Evolutionary conservation across 2,888 invertebrate species (phyloP).

Genomic region (Lomographa bimaculata): DNA sequence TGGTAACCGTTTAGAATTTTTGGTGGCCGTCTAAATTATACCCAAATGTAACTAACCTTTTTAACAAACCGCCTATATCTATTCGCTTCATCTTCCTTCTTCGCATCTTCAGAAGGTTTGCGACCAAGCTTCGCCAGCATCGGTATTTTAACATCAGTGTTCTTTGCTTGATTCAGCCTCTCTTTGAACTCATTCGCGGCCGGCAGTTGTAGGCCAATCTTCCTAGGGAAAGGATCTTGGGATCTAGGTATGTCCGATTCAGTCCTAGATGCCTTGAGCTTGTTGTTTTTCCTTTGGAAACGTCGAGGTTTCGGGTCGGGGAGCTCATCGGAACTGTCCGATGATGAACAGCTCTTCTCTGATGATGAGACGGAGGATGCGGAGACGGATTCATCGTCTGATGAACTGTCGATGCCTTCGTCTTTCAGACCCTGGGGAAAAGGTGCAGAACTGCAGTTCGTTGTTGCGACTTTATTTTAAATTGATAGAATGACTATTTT

Average conservation of each 20-base stretch:
- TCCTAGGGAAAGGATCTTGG: slow-evolving; percentile 46
- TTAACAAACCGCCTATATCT: slow-evolving; percentile 58
- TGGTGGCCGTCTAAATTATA: too few species aligned
- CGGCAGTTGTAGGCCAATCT: slow-evolving; percentile 34
- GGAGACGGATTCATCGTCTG: slow-evolving; percentile 74
- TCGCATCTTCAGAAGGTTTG: slow-evolving; percentile 61
- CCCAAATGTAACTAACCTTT: slow-evolving; percentile 50
- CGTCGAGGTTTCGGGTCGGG: slow-evolving; percentile 63
- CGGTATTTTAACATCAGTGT: slow-evolving; percentile 60
- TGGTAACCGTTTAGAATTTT: too few species aligned
- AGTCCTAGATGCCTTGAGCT: slow-evolving; percentile 70
- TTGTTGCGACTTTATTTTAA: too few species aligned
- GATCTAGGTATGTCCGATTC: slow-evolving; percentile 70
- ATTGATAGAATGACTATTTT: too few species aligned
- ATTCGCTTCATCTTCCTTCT: slow-evolving; percentile 59
- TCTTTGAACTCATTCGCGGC: slow-evolving; percentile 55
- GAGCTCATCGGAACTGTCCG: slow-evolving; percentile 71
- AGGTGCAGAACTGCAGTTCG: too few species aligned
- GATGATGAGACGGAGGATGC: slow-evolving; percentile 74
- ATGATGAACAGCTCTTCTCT: slow-evolving; percentile 76
- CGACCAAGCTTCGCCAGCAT: slow-evolving; percentile 64
- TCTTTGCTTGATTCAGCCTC: slow-evolving; percentile 61
- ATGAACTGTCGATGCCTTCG: slow-evolving; percentile 80
- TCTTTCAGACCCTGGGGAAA: slow-evolving; percentile 75
- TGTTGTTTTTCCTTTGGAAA: slow-evolving; percentile 71